Evolutionary conservation across 2,797 vertebrate species (phyloP), one percentile per base, ranked within the genome.

Genomic region (Rhadinocentrus ornatus): DNA sequence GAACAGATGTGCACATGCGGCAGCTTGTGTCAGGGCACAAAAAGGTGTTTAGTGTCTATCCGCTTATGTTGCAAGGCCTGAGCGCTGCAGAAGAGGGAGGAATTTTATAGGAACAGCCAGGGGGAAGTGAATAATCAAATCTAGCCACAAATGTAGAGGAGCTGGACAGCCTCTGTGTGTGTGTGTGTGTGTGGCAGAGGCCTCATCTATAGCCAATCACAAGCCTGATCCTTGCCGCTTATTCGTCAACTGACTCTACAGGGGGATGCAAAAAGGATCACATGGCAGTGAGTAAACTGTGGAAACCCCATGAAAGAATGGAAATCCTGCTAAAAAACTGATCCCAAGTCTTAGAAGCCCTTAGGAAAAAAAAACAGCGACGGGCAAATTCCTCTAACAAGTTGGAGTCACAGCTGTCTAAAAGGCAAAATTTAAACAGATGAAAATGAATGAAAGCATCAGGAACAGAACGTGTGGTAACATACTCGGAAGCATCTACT

Each of bases 91-190:
- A 86, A 59, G 55, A 71, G 69, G 68, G 59, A 80, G 79, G 83
- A 84, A 81, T 85, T 85, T 83, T 78, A 85, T 34, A 24, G 69
- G 75, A 88, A 86, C 70, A 78, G 81, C 80, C 76, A 62, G 78
- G 83, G 61, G 81, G 75, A 85, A 83, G 78, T 92, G 85, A 92
- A 78, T 92, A 87, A 90, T 90, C 87, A 67, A 72, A 63, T 75
- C 75, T 82, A 74, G 70, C 73, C 67, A 66, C 78, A 76, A 75
- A 71, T 63, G 59, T 53, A 82, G 65, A 63, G 34, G 75, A 82
- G 73, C 75, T 62, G 73, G 82, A 75, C 72, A 86, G 84, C 76
- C 59, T 18, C 71, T 71, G 78, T 32, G 31, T 32, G n/a, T n/a
- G n/a, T n/a, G n/a, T n/a, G 27, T 60, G 86, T 81, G 71, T 72